Base-by-base conservation (phyloP, 2,113 vertebrate genomes). In the Callospermophilus lateralis region DNA sequence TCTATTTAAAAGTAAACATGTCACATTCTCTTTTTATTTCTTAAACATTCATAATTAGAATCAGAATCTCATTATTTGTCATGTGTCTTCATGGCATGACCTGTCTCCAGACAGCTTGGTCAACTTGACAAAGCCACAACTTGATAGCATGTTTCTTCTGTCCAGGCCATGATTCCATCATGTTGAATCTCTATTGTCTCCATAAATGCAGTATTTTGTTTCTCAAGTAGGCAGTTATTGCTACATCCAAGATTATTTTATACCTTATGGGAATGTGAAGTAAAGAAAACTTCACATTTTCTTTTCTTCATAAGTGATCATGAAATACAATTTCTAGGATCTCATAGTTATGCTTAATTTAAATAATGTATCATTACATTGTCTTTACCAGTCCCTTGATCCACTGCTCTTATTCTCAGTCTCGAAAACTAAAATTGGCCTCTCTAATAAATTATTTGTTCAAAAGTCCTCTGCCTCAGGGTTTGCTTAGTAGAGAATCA, bases 361-460 rank as follows among this genome's bases (percentile, higher is more conserved):
- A 22, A 77, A 24, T 74, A 51, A 34, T 28, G 32, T 20, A 70
- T 78, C 4, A 28, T 89, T 1, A 15, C 2, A 51, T 37, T 81
- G 12, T 37, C 20, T 55, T 79, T 78, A 17, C 3, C 12, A 1
- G 83, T 34, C 55, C 5, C 12, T 89, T 84, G 42, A 89, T 61
- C 16, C 39, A 63, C 11, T 73, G 10, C 4, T 58, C 6, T 70
- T 55, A 51, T 74, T 93, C 8, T 93, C 20, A 37, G 0, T 55
- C 1, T 4, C 83, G 4, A 32, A 51, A 86, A 34, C 4, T 67
- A 2, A 68, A 12, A 63, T 42, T 17, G n/a, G 20, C 48, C 7
- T 94, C 0, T 2, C 12, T 53, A 95, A 92, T 80, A 93, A 86
- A 74, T 53, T 67, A 68, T 84, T 76, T 26, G 1, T 84, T 30